phyloP scores from a whole-genome alignment of 2,797 vertebrate genomes.

The Holocentrus rufus region DNA sequence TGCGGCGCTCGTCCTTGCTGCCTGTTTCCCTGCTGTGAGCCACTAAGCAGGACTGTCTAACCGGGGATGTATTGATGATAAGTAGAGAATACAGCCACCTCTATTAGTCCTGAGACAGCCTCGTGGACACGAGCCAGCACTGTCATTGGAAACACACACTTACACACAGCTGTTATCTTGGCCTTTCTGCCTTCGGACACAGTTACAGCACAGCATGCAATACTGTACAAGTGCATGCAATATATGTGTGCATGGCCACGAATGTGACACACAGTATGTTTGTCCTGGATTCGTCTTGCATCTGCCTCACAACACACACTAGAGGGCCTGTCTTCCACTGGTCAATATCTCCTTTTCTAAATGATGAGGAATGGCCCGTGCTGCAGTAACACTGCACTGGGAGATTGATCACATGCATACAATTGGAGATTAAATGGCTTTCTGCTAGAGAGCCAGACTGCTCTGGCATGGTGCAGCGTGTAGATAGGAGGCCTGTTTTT shows the following conservation, averaged over 20 bases:
- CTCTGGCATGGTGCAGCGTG: constrained; percentile 67
- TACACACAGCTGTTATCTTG: not conserved
- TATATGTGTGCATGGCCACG: not conserved
- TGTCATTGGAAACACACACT: not conserved
- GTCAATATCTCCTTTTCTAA: constrained; percentile 79
- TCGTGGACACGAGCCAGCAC: constrained; percentile 32
- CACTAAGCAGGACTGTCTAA: constrained; percentile 47
- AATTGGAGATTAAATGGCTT: constrained; percentile 79
- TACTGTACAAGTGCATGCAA: not conserved
- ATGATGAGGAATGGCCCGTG: constrained; percentile 78
- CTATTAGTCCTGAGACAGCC: constrained; percentile 34
- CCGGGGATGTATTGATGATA: constrained; percentile 41
- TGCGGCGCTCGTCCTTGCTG: constrained; percentile 34
- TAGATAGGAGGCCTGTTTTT: constrained; percentile 48
- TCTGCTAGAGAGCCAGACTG: constrained; percentile 69
- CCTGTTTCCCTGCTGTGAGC: constrained; percentile 37
- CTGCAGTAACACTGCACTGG: constrained; percentile 75
- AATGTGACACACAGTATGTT: constrained; percentile 11
- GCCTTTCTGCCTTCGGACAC: not conserved
- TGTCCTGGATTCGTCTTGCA: constrained; percentile 33
- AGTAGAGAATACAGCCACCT: constrained; percentile 36
- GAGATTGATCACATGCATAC: constrained; percentile 81
- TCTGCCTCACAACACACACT: constrained; percentile 45
- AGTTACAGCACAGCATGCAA: too few relatives aligned
- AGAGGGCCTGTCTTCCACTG: constrained; percentile 61